Evolutionary conservation across 2,888 invertebrate species (phyloP).

Genomic region (Agrochola circellaris): DNA sequence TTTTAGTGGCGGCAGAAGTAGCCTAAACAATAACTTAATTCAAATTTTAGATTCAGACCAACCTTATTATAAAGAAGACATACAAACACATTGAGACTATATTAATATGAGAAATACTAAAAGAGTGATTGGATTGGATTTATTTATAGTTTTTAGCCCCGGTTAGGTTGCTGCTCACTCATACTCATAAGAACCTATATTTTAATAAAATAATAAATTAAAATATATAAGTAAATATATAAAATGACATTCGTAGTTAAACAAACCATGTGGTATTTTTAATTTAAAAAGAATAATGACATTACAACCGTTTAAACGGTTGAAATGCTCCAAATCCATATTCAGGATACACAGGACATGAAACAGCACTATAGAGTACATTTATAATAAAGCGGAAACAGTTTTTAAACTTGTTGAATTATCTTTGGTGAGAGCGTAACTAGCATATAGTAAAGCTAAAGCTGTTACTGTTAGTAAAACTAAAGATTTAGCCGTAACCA

Average conservation of each 20-base stretch:
- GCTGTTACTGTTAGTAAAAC: too few relatives aligned
- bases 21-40: slow-evolving; percentile 6
- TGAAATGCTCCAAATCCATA: not conserved
- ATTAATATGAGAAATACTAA: not conserved
- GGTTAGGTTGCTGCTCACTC: not conserved
- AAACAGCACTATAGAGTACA: not conserved
- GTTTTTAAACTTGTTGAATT: not conserved
- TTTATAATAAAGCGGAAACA: not conserved
- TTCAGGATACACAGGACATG: not conserved
- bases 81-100: not conserved
- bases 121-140: slow-evolving; percentile 17
- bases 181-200: not conserved
- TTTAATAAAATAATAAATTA: not conserved
- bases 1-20: not conserved
- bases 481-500: slow-evolving; percentile 16
- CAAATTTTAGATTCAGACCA: not conserved
- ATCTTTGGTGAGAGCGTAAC: slow-evolving; percentile 12
- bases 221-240: not conserved
- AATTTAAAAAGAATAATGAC: not conserved
- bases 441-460: slow-evolving; percentile 15
- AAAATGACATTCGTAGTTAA: not conserved
- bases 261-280: not conserved
- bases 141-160: not conserved
- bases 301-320: too few relatives aligned
- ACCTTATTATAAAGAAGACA: not conserved